A percentile compares a stretch with the other conserved stretches of the same genome.
phyloP scores from a whole-genome alignment of 2,113 vertebrate genomes.

The Hiodon alosoides region DNA sequence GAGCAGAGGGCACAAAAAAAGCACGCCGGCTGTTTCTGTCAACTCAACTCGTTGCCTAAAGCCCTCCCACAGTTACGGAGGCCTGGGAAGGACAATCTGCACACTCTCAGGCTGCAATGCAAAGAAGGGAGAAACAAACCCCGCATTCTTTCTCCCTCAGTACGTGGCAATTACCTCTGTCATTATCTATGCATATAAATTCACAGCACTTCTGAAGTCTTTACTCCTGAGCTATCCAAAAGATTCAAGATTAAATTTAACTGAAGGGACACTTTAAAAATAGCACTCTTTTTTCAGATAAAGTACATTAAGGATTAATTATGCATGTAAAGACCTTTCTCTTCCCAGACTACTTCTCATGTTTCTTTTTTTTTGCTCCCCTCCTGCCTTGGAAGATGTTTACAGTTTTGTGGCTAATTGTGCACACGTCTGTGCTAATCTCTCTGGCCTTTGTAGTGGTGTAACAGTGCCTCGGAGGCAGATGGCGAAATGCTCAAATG shows the following conservation, averaged over 20 bases:
- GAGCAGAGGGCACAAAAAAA: not conserved
- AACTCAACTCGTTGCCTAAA: not conserved
- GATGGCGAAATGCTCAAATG: conserved; percentile 22
- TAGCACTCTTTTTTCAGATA: not conserved
- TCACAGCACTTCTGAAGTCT: too few relatives aligned
- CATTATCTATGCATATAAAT: too few relatives aligned
- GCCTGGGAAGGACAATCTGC: not conserved
- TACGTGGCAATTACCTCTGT: too few relatives aligned
- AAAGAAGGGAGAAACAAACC: too few relatives aligned
- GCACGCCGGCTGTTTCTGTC: not conserved
- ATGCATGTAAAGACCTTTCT: conserved; percentile 30
- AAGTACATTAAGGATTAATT: conserved; percentile 23
- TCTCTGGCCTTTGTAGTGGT: conserved; percentile 22
- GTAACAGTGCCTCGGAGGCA: conserved; percentile 29
- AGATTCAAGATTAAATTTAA: too few relatives aligned
- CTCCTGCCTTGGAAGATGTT: conserved; percentile 23
- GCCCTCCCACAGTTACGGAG: not conserved
- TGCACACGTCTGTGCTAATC: conserved; percentile 30
- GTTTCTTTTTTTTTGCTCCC: not conserved
- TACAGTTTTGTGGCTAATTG: conserved; percentile 38
- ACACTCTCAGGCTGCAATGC: not conserved
- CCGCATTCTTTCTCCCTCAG: too few relatives aligned
- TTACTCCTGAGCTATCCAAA: too few relatives aligned
- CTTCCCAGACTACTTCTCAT: conserved; percentile 18
- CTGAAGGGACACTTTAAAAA: not conserved